Evolutionary conservation across 2,888 invertebrate genomes (phyloP).

Genomic region (Oscheius sp.): DNA sequence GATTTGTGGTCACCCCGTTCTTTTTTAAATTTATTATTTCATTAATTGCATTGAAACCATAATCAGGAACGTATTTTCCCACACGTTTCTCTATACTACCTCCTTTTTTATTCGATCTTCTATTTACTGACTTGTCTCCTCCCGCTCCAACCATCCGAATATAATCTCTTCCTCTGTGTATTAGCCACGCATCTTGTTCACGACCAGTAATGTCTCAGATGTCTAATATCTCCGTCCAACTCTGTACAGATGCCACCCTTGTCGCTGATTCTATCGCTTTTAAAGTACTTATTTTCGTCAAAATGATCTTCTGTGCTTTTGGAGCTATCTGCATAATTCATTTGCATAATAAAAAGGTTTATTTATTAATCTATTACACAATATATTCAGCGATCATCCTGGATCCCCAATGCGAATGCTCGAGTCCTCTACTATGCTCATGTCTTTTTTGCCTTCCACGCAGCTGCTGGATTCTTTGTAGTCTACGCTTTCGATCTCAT

Average conservation of each 20-base stretch:
- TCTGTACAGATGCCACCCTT: neutral
- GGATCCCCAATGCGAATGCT: constrained; percentile 9
- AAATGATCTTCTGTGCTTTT: neutral
- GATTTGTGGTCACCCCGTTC: no score
- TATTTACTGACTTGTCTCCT: no score
- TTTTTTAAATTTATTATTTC: no score
- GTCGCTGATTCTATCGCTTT: neutral
- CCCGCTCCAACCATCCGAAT: no score
- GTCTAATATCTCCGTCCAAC: neutral
- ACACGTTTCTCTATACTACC: no score
- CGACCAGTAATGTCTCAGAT: neutral
- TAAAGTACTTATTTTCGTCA: neutral
- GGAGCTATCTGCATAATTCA: neutral
- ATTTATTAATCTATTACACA: neutral
- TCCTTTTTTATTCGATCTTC: no score
- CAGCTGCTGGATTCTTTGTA: neutral
- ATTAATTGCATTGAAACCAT: no score
- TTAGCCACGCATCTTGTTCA: neutral
- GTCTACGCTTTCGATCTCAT: constrained; percentile 4
- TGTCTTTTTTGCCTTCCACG: constrained; percentile 13
- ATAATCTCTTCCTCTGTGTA: neutral
- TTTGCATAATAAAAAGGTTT: constrained; percentile 11
- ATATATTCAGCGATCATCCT: neutral
- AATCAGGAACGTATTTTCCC: no score
- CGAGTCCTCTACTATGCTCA: neutral